Conservation (phyloP, 2,888 invertebrate species). For the Crocallis elinguaria region DNA sequence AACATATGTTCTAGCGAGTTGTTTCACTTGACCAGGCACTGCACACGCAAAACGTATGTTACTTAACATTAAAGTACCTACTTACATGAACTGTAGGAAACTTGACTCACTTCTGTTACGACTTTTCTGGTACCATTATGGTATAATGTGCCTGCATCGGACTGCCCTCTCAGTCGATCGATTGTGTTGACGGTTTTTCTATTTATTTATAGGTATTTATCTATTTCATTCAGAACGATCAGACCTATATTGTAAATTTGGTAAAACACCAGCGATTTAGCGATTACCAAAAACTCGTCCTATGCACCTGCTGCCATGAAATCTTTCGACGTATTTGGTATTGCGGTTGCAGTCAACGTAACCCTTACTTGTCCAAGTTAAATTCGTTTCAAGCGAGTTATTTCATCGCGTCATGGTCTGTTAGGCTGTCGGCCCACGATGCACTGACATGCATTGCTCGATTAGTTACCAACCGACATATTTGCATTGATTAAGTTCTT, state of each 20-base stretch:
- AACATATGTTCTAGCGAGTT: not conserved
- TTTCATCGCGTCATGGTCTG: conserved; percentile 15
- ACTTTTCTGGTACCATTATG: no score
- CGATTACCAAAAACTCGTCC: no score
- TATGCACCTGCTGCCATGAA: no score
- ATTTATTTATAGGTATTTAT: no score
- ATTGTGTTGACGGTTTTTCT: no score
- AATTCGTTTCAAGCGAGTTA: conserved; percentile 4
- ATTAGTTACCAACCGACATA: conserved; percentile 19
- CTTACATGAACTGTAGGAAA: not conserved
- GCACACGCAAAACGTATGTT: conserved; percentile 14
- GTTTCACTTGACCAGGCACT: not conserved
- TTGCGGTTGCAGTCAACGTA: not conserved
- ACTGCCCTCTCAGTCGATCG: no score
- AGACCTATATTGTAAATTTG: no score
- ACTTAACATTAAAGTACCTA: not conserved
- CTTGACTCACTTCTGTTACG: not conserved
- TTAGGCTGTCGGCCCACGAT: conserved; percentile 2
- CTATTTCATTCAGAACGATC: no score
- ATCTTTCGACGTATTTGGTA: no score
- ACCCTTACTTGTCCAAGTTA: not conserved
- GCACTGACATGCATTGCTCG: not conserved
- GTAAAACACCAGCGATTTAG: no score
- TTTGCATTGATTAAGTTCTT: conserved; percentile 39
- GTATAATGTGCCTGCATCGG: no score